A percentile compares a stretch with the other conserved stretches of the same genome.
These are phyloP conservation scores for Acronicta aceris DNA, from an alignment of 2,888 invertebrate species.

Conservation along the genomic window DNA sequence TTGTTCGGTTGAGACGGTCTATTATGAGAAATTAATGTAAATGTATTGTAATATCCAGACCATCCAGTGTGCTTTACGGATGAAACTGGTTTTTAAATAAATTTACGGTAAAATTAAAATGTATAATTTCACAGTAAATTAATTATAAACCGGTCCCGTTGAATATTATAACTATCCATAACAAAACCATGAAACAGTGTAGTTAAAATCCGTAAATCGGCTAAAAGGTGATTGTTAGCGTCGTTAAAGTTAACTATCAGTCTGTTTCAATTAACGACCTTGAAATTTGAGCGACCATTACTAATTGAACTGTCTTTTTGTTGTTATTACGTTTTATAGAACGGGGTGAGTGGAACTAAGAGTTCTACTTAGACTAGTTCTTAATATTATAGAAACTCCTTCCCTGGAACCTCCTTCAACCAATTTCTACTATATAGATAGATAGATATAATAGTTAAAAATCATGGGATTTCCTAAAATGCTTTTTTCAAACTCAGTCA, in stretches of 20 bases:
- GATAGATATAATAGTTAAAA: no score
- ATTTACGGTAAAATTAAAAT: background rate
- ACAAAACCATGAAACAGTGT: slow-evolving; percentile 39
- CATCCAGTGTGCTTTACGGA: no score
- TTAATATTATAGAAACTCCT: no score
- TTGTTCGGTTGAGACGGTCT: no score
- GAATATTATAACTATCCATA: slow-evolving; percentile 24
- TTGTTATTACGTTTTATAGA: background rate
- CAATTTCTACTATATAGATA: no score
- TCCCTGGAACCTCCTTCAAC: no score
- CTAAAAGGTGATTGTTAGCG: slow-evolving; percentile 6
- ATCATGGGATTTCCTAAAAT: no score
- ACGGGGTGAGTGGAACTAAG: background rate
- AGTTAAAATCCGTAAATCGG: slow-evolving; percentile 35
- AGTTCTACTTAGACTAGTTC: background rate
- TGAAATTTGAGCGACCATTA: slow-evolving; percentile 6
- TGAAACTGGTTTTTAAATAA: no score
- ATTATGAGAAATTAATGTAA: no score
- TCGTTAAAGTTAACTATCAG: slow-evolving; percentile 15
- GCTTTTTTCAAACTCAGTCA: no score
- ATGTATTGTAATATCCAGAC: no score
- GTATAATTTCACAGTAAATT: background rate
- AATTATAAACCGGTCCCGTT: slow-evolving; percentile 26
- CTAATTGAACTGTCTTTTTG: background rate
- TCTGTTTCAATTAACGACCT: background rate